Base-by-base conservation (phyloP, 2,888 invertebrate genomes). In the Blastobasis adustella region DNA sequence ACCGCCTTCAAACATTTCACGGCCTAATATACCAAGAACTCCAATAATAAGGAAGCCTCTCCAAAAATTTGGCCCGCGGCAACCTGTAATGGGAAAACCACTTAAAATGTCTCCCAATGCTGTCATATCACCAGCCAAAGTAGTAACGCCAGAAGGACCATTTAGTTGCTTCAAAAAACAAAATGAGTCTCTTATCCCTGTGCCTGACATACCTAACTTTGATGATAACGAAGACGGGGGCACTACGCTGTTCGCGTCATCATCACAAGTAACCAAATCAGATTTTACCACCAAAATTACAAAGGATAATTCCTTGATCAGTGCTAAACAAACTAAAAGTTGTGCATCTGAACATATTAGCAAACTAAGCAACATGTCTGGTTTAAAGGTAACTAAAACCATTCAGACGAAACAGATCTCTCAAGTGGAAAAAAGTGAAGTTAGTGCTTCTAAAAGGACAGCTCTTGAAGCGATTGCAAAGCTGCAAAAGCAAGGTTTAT, bases 101-200 rank as follows among this genome's bases (percentile, higher is more conserved):
- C 54, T 82, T 41, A 86, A 80, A 68, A 72, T 82, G 57, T 73
- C 82, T 4, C 79, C 82, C 0, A 66, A 66, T 42, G 75, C 73
- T 37, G 58, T 75, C 45, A 63, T 60, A 47, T 59, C 71, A 41
- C 38, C 63, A 6, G 51, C 53, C 4, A 82, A 85, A 65, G 74
- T 80, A 43, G 58, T 73, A 10, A 62, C 58, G 47, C 53, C 66
- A 1, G 74, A 81, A 53, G 79, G 78, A 7, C 80, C 77, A 47
- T 84, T 83, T 49, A 80, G 79, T 65, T 82, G 80, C 64, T 84
- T 86, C 57, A 88, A 87, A 61, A 86, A 82, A 60, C 76, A 81
- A 9, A 86, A 83, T 59, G 84, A 86, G 57, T 77, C 80, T 6
- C 62, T 80, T 5, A 72, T 78, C 50, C 73, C 79, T 5, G 69